Evolutionary conservation across 1,140 invertebrate genomes (phyloP).

Genomic region (Leguminivora glycinivorella): DNA sequence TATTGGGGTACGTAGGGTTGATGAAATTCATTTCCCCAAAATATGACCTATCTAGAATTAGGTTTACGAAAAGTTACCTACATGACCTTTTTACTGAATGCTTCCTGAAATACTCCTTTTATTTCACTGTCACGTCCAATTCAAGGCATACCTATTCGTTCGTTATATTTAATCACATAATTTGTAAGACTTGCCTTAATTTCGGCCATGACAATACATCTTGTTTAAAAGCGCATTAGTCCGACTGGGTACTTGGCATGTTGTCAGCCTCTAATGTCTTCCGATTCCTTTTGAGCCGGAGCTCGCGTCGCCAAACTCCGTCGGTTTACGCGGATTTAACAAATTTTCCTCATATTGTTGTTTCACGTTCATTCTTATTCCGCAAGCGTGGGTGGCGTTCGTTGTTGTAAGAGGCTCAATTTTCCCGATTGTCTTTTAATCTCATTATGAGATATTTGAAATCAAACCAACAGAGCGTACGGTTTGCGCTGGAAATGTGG

Average conservation of each 20-base stretch:
- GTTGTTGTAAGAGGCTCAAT: background rate
- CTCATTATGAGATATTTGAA: background rate
- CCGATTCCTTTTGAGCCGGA: background rate
- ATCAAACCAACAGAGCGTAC: background rate
- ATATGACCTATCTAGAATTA: too few relatives aligned
- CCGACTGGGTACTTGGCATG: background rate
- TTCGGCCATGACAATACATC: background rate
- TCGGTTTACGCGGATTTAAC: too few relatives aligned
- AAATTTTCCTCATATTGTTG: too few relatives aligned
- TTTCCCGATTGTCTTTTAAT: constrained; percentile 1
- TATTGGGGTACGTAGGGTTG: too few relatives aligned
- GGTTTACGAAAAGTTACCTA: too few relatives aligned
- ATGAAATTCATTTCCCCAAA: too few relatives aligned
- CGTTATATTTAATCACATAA: too few relatives aligned
- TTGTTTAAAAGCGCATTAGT: background rate
- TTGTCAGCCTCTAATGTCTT: background rate
- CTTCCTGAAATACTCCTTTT: too few relatives aligned
- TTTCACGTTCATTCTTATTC: background rate
- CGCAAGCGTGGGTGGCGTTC: background rate
- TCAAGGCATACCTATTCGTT: too few relatives aligned
- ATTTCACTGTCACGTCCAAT: too few relatives aligned
- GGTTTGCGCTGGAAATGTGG: background rate
- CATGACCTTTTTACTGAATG: too few relatives aligned
- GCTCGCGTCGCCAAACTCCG: too few relatives aligned
- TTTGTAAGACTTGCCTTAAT: background rate